Conservation (phyloP, 2,113 vertebrate genomes). For the Nycticryphes semicollaris region DNA sequence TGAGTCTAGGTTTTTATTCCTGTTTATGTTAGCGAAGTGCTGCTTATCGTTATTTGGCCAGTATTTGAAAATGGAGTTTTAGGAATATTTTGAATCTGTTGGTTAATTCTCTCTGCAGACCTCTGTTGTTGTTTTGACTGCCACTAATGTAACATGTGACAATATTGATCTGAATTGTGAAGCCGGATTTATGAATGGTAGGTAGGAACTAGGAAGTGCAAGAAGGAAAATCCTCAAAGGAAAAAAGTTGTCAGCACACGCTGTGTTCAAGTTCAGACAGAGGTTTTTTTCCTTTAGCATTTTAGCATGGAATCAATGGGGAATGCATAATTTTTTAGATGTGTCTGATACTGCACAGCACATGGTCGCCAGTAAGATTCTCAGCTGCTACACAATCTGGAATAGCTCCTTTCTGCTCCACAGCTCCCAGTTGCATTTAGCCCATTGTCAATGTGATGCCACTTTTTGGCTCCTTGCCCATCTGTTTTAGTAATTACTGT, state of each 20-base stretch:
- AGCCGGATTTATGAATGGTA: background rate
- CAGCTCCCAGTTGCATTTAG: constrained; percentile 44
- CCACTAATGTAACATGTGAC: background rate
- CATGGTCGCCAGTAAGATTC: constrained; percentile 47
- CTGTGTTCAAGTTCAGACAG: background rate
- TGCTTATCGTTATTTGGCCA: background rate
- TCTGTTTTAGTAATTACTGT: constrained; percentile 72
- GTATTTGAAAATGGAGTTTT: background rate
- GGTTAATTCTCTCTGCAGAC: background rate
- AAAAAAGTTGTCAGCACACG: background rate
- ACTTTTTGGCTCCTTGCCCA: constrained; percentile 62
- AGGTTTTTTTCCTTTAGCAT: background rate
- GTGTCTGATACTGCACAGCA: constrained; percentile 26
- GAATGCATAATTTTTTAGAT: constrained; percentile 29
- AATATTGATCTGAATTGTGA: background rate
- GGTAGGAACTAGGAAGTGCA: background rate
- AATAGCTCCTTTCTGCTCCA: constrained; percentile 62
- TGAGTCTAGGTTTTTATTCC: background rate
- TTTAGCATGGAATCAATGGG: constrained; percentile 44
- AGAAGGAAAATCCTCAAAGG: background rate
- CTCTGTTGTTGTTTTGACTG: background rate
- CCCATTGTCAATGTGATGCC: constrained; percentile 38
- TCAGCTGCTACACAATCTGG: constrained; percentile 72
- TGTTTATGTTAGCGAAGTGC: background rate
- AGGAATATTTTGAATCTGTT: background rate